Evolutionary conservation across 1,140 invertebrate genomes (phyloP).

Genomic region (Trachelipus rathkii): DNA sequence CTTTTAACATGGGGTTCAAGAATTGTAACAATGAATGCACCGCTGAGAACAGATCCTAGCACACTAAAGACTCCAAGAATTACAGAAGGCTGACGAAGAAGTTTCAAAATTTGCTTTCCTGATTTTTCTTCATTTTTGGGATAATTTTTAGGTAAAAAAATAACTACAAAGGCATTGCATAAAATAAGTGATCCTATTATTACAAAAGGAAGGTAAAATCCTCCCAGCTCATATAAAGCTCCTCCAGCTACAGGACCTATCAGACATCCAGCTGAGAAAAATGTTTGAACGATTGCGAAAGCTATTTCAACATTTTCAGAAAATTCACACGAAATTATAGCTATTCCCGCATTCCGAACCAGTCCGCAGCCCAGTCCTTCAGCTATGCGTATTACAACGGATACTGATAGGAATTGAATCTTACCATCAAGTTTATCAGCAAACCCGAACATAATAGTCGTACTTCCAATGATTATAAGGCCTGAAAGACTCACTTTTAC

Average conservation of each 20-base stretch:
- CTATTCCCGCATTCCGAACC: conserved; percentile 8
- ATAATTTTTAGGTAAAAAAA: conserved; percentile 62
- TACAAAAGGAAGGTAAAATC: conserved; percentile 48
- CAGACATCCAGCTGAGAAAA: conserved; percentile 12
- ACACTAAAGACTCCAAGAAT: conserved; percentile 63
- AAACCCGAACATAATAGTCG: too few relatives aligned
- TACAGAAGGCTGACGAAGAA: conserved; percentile 47
- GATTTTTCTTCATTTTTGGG: conserved; percentile 46
- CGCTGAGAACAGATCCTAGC: conserved; percentile 69
- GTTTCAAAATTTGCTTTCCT: conserved; percentile 59
- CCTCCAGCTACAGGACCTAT: conserved; percentile 47
- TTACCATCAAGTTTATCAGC: background rate
- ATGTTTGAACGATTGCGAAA: conserved; percentile 23
- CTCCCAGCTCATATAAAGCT: conserved; percentile 47
- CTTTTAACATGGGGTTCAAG: conserved; percentile 73
- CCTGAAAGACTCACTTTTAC: too few relatives aligned
- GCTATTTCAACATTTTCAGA: conserved; percentile 19
- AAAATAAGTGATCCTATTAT: conserved; percentile 47
- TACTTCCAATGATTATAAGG: too few relatives aligned
- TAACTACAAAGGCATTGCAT: conserved; percentile 39
- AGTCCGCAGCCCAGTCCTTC: conserved; percentile 17
- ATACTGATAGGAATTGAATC: conserved; percentile 1
- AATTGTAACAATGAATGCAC: conserved; percentile 74
- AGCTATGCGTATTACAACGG: conserved; percentile 17
- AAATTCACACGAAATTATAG: conserved; percentile 26